Conservation (phyloP, 1,140 invertebrate species). For the Drosophila paulistorum region DNA sequence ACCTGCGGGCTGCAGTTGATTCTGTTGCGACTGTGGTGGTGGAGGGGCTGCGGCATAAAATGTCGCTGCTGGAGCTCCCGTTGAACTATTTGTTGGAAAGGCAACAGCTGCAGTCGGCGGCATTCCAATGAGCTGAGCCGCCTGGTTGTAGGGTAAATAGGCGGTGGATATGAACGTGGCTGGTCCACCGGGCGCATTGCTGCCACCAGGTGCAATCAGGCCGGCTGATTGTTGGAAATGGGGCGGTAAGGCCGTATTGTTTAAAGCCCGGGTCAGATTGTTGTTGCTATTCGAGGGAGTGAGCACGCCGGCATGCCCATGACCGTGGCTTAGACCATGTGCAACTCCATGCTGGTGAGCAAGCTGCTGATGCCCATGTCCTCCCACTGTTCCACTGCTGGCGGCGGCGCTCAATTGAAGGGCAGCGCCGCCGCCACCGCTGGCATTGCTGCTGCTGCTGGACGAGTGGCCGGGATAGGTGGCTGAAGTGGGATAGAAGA, state of each 20-base stretch:
- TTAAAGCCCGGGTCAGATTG: conserved; percentile 48
- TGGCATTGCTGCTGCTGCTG: conserved; percentile 48
- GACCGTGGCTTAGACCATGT: conserved; percentile 11
- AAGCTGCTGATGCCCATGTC: conserved; percentile 16
- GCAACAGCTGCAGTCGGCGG: conserved; percentile 42
- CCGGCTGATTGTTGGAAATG: conserved; percentile 64
- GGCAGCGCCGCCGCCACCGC: conserved; percentile 61
- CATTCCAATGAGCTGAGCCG: conserved; percentile 44
- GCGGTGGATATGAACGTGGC: conserved; percentile 44
- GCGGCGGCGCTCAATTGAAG: conserved; percentile 66
- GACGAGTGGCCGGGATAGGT: conserved; percentile 43
- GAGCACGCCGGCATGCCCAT: conserved; percentile 49
- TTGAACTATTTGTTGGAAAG: conserved; percentile 46
- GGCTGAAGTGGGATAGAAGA: conserved; percentile 48
- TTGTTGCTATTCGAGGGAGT: conserved; percentile 43
- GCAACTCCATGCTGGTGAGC: conserved; percentile 18
- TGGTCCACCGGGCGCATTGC: conserved; percentile 28
- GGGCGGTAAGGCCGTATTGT: conserved; percentile 46
- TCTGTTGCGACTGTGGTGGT: conserved; percentile 36
- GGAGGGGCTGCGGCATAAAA: conserved; percentile 39
- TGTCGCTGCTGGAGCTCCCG: conserved; percentile 20
- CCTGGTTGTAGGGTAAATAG: conserved; percentile 55
- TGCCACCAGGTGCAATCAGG: conserved; percentile 54
- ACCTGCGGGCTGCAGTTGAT: conserved; percentile 36
- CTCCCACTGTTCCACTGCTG: conserved; percentile 52